These are phyloP conservation scores for Pachycephus smyrnensis DNA, from an alignment of 2,888 invertebrate species.

Conservation along the genomic window DNA sequence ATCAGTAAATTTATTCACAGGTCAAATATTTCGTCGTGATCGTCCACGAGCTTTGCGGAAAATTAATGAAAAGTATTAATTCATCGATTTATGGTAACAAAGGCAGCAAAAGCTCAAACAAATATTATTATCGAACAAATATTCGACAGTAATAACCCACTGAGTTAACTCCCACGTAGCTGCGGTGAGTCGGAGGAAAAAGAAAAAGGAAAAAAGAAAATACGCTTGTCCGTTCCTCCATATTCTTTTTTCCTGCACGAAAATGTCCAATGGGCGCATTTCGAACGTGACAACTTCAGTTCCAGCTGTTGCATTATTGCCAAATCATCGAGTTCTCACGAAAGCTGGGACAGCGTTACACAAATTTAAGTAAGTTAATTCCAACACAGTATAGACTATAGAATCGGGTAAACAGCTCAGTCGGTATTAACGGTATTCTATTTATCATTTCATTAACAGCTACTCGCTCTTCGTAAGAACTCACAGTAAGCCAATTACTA, in stretches of 20 bases:
- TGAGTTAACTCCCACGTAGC: background rate
- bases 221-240: background rate
- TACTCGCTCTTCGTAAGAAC: background rate
- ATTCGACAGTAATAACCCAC: background rate
- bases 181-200: too few relatives aligned
- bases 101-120: too few relatives aligned
- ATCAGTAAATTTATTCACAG: background rate
- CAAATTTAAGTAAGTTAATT: background rate
- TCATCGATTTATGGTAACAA: too few relatives aligned
- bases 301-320: background rate
- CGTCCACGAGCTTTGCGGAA: background rate
- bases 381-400: background rate
- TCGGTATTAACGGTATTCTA: background rate
- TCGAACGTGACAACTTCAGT: conserved; percentile 9
- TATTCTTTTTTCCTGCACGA: background rate
- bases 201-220: background rate
- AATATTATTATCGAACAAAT: too few relatives aligned
- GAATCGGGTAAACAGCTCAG: background rate
- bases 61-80: background rate
- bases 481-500: background rate
- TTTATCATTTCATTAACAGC: background rate
- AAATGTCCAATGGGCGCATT: conserved; percentile 5
- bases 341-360: background rate
- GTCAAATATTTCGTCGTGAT: background rate
- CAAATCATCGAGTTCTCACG: background rate